phyloP scores from a whole-genome alignment of 1,140 invertebrate species.

The Drosophila ironensis region DNA sequence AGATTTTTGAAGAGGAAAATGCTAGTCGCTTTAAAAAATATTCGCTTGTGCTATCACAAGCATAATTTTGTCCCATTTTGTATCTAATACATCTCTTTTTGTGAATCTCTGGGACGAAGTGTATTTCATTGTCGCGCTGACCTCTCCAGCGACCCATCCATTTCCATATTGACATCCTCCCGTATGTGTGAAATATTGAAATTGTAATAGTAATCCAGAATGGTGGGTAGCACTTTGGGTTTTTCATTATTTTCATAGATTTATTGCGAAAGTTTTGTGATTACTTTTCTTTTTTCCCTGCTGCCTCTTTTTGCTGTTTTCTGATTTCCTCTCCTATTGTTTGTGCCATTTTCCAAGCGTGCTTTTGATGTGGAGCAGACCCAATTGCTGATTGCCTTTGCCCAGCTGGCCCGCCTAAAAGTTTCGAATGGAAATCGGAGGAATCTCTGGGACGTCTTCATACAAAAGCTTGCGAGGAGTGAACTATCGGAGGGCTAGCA shows the following conservation, averaged over 20 bases:
- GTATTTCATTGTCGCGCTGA: slow-evolving; percentile 44
- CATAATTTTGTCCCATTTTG: no score
- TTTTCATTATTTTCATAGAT: slow-evolving; percentile 73
- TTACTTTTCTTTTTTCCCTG: slow-evolving; percentile 49
- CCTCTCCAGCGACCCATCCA: slow-evolving; percentile 10
- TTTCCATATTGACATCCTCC: slow-evolving; percentile 25
- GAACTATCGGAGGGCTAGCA: slow-evolving; percentile 45
- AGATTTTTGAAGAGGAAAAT: no score
- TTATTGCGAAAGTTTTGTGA: slow-evolving; percentile 75
- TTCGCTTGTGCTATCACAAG: no score
- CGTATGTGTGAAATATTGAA: slow-evolving; percentile 46
- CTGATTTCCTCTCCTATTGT: slow-evolving; percentile 1
- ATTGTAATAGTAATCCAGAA: slow-evolving; percentile 42
- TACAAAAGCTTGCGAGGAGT: neutral
- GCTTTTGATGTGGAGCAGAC: slow-evolving; percentile 8
- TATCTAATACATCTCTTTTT: neutral
- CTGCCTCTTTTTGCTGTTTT: slow-evolving; percentile 8
- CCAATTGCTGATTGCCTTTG: slow-evolving; percentile 59
- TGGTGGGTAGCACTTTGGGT: slow-evolving; percentile 34
- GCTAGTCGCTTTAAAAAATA: no score
- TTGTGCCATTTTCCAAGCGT: slow-evolving; percentile 1
- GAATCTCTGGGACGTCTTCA: neutral
- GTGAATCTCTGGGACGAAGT: neutral
- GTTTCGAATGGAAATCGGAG: slow-evolving; percentile 20
- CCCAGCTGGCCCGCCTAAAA: slow-evolving; percentile 27